phyloP scores from a whole-genome alignment of 2,797 vertebrate genomes.

The Melanotaenia maccullochi region DNA sequence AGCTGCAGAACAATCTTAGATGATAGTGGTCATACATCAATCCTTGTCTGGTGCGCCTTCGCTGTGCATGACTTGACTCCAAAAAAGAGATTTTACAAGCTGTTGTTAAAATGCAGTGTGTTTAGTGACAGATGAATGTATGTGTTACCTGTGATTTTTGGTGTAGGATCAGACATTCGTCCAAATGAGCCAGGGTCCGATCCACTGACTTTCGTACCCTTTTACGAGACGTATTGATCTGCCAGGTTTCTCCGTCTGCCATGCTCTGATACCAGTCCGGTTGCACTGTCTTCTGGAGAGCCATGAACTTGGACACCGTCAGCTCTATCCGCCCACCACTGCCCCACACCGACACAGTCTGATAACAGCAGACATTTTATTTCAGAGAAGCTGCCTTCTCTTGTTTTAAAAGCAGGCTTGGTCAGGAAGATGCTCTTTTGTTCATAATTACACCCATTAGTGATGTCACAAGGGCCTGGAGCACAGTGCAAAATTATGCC shows the following conservation, averaged over 20 bases:
- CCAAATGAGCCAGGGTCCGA: slow-evolving; percentile 91
- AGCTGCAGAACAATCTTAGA: slow-evolving; percentile 11
- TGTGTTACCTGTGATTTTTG: slow-evolving; percentile 85
- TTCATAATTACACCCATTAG: background rate
- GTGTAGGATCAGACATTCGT: slow-evolving; percentile 87
- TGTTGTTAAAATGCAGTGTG: background rate
- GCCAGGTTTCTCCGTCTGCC: slow-evolving; percentile 91
- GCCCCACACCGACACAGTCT: slow-evolving; percentile 95
- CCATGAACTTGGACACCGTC: slow-evolving; percentile 90
- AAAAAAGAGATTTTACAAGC: background rate
- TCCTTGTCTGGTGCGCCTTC: slow-evolving; percentile 12
- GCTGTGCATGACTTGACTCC: slow-evolving; percentile 37
- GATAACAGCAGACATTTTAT: slow-evolving; percentile 12
- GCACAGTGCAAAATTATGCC: background rate
- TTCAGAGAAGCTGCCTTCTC: background rate
- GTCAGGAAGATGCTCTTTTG: background rate
- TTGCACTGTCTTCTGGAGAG: slow-evolving; percentile 86
- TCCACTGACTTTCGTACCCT: slow-evolving; percentile 92
- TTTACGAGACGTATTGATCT: slow-evolving; percentile 84
- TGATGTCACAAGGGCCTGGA: background rate
- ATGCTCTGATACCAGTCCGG: slow-evolving; percentile 97
- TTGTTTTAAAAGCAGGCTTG: background rate
- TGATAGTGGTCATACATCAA: slow-evolving; percentile 33
- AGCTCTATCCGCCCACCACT: slow-evolving; percentile 92
- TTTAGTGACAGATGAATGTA: background rate